Evolutionary conservation across 2,797 vertebrate species (phyloP).

Genomic region (Tarsius wallacei): DNA sequence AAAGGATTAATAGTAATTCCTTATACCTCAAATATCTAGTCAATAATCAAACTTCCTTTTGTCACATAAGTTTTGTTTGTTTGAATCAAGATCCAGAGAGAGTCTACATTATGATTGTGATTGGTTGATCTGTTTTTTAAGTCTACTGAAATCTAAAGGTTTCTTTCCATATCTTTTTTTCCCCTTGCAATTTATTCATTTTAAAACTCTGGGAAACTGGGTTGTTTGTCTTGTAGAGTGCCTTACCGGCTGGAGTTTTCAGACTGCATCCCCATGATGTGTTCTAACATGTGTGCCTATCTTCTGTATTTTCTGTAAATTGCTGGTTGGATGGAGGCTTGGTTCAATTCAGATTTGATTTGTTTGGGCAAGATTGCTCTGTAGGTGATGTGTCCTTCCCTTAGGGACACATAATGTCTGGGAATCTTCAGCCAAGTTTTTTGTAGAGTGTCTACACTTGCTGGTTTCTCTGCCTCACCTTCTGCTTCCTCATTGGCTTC

Average conservation of each 20-base stretch:
- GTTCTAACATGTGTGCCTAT: background rate
- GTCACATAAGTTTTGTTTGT: conserved; percentile 10
- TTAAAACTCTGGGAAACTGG: background rate
- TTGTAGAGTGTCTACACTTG: background rate
- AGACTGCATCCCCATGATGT: background rate
- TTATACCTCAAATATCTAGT: conserved; percentile 1
- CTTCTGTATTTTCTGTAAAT: background rate
- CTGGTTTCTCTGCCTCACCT: background rate
- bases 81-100: background rate
- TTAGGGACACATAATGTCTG: background rate
- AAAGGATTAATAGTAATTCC: background rate
- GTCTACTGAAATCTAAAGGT: background rate
- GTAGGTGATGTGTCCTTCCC: background rate
- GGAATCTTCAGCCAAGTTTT: background rate
- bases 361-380: background rate
- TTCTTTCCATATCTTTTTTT: background rate
- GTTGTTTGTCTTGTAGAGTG: background rate
- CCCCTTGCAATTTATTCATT: conserved; percentile 4
- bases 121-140: background rate
- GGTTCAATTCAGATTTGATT: background rate
- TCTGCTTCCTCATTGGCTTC: background rate
- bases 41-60: conserved; percentile 37
- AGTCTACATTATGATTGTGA: background rate
- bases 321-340: background rate
- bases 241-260: background rate